These are phyloP conservation scores for Camptogramma bilineatum DNA, from an alignment of 2,888 invertebrate genomes.

Conservation along the genomic window DNA sequence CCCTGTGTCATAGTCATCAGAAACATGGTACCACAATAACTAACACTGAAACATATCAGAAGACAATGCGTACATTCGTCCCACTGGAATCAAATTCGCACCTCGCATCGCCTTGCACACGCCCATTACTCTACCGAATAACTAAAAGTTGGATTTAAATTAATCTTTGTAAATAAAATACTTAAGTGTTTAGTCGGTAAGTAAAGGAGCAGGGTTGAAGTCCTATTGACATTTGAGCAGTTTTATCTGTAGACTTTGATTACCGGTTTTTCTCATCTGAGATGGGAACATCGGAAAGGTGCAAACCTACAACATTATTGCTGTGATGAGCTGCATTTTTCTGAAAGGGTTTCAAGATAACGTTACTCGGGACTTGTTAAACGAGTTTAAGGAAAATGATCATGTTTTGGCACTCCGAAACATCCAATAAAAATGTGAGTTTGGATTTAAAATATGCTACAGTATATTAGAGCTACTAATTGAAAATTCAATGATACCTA, in stretches of 20 bases:
- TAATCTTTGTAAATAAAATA: neutral
- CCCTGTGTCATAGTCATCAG: no score
- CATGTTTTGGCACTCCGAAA: conserved; percentile 16
- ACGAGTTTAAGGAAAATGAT: conserved; percentile 36
- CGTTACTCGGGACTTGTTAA: conserved; percentile 29
- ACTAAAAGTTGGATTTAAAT: neutral
- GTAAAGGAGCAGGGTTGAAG: neutral
- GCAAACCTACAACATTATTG: conserved; percentile 21
- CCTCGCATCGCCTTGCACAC: no score
- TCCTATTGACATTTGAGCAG: conserved; percentile 15
- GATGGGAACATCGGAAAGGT: conserved; percentile 22
- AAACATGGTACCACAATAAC: no score
- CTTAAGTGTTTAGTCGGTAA: no score
- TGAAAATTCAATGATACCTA: no score
- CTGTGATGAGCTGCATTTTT: conserved; percentile 15
- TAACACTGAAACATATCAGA: no score
- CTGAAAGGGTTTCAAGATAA: conserved; percentile 29
- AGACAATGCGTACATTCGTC: no score
- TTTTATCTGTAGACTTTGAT: conserved; percentile 8
- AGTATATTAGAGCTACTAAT: no score
- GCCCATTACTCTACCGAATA: neutral
- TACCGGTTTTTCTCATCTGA: conserved; percentile 24
- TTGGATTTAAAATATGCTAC: neutral
- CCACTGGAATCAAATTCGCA: no score
- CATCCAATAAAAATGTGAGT: neutral